phyloP scores from a whole-genome alignment of 1,140 invertebrate genomes.

The Thrips palmi region DNA sequence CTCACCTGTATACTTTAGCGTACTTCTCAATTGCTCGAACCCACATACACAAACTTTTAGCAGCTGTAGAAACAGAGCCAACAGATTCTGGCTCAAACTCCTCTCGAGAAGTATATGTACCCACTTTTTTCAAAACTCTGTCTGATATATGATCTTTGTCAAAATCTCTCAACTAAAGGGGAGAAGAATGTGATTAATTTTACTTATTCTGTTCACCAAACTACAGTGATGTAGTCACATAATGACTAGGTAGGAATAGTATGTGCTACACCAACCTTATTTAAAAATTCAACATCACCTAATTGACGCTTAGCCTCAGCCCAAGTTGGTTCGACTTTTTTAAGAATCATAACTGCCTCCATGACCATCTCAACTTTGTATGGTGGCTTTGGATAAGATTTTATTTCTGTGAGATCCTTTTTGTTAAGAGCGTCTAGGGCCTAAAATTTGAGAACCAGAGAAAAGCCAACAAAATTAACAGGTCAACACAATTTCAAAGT shows the following conservation, averaged over 20 bases:
- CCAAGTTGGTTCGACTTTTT: constrained; percentile 62
- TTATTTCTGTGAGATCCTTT: constrained; percentile 74
- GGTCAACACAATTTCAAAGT: not conserved
- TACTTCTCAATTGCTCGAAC: constrained; percentile 82
- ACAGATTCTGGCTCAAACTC: constrained; percentile 77
- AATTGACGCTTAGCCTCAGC: constrained; percentile 66
- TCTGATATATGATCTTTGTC: constrained; percentile 76
- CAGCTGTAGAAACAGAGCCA: constrained; percentile 55
- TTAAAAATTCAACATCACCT: constrained; percentile 55
- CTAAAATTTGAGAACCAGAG: constrained; percentile 22
- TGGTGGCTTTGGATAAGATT: constrained; percentile 67
- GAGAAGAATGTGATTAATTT: constrained; percentile 4
- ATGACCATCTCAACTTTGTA: constrained; percentile 71
- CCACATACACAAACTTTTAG: constrained; percentile 74
- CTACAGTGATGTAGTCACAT: not conserved
- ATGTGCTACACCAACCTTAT: constrained; percentile 20
- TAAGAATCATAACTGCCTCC: constrained; percentile 73
- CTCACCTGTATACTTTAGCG: constrained; percentile 60
- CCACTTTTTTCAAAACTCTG: constrained; percentile 59
- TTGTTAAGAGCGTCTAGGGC: constrained; percentile 68
- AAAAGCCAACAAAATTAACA: not conserved
- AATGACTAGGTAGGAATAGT: not conserved
- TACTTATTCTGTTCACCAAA: not conserved
- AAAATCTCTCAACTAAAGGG: constrained; percentile 49
- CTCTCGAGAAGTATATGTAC: constrained; percentile 52